Base-by-base conservation (phyloP, 2,113 vertebrate species). In the Bubo bubo region DNA sequence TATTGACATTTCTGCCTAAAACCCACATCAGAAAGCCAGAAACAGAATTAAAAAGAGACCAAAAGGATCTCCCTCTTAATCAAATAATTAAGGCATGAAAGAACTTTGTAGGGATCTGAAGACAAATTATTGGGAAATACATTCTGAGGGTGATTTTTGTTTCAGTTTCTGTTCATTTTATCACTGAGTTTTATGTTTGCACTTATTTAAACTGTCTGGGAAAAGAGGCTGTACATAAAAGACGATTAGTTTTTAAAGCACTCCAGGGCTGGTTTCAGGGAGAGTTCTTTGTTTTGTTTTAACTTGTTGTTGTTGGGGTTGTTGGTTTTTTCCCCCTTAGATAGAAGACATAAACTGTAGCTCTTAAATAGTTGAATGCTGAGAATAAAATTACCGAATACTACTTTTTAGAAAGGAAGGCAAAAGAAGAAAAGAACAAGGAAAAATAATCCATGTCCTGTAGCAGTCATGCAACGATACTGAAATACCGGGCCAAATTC, bases 171-270 rank as follows among this genome's bases (percentile, higher is more conserved):
- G 71, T 93, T 97, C 96, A 74, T 97, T 97, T 95, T 93, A 95
- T 95, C 88, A 67, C 96, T 95, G 96, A 90, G 95, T 98, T 98
- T 98, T 97, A 98, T 96, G 95, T 97, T 95, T 95, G 91, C 63
- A 94, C 93, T 98, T 98, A 97, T 98, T 98, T 97, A 97, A 72
- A 66, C 93, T 95, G 97, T 95, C 96, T 96, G 90, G 96, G 94
- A 96, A 97, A 98, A 97, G 96, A 97, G 92, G 77, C 92, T 97
- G 72, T 95, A 97, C 96, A 97, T 97, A 97, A 98, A 98, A 98
- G 95, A 95, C 90, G 68, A 98, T 98, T 96, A 98, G 97, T 96
- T 98, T 98, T 98, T 97, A 98, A 97, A 98, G 92, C 90, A 97
- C 97, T 98, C 95, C 63, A 93, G 97, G 95, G 97, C 7, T 97